Evolutionary conservation across 2,113 vertebrate genomes (phyloP).

Genomic region (Pseudopodoces humilis): DNA sequence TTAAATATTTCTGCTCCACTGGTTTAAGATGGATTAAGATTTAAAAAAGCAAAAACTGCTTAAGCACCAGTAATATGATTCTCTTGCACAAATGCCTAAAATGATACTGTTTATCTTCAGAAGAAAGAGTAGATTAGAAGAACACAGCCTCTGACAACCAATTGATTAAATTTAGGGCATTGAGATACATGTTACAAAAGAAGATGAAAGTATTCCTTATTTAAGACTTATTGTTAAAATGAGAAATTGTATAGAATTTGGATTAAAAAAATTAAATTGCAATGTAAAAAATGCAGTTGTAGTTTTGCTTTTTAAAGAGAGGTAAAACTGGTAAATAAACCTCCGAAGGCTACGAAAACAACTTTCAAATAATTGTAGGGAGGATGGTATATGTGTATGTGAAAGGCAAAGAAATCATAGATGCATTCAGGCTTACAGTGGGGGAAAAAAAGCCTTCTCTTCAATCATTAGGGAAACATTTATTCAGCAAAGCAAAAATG

Average conservation of each 20-base stretch:
- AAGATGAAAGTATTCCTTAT: conserved; percentile 71
- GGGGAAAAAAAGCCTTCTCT: neutral
- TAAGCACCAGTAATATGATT: conserved; percentile 87
- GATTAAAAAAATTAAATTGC: conserved; percentile 44
- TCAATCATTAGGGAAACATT: conserved; percentile 40
- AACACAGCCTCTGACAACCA: conserved; percentile 77
- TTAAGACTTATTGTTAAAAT: conserved; percentile 73
- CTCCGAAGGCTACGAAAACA: conserved; percentile 6
- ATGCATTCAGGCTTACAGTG: neutral
- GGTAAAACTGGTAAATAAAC: conserved; percentile 38
- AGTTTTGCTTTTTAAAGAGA: conserved; percentile 13
- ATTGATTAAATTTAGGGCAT: conserved; percentile 81
- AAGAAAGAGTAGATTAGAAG: conserved; percentile 82
- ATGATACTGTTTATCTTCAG: conserved; percentile 84
- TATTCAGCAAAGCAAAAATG: conserved; percentile 40
- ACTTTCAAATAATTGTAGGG: conserved; percentile 42
- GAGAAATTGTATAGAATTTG: conserved; percentile 65
- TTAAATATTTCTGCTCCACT: conserved; percentile 85
- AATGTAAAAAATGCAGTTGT: neutral
- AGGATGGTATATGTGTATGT: neutral
- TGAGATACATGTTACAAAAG: conserved; percentile 73
- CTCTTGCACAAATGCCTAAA: conserved; percentile 82
- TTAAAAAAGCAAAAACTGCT: conserved; percentile 84
- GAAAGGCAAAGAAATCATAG: conserved; percentile 27
- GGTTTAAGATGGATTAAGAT: conserved; percentile 89